Percentiles rank a stretch among this genome's conserved stretches.
Conservation (phyloP, 2,888 invertebrate genomes). For the Lampropteryx suffumata region DNA sequence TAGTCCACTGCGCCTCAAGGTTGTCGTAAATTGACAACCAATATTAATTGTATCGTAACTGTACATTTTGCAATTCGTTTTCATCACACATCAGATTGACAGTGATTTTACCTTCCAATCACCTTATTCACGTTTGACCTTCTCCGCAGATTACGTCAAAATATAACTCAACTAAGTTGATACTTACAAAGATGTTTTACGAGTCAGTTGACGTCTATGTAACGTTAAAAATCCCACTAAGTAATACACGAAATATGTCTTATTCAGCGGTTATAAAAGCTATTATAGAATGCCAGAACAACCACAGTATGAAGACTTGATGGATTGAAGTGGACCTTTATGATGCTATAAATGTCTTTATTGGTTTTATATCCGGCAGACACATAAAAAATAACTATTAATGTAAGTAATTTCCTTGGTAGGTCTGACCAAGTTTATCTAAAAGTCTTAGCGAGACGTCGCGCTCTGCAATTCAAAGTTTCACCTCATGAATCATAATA, state of each 20-base stretch:
- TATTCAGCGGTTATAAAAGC: constrained; percentile 14
- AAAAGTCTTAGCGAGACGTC: no score
- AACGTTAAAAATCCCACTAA: constrained; percentile 3
- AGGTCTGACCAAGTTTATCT: not conserved
- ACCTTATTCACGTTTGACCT: not conserved
- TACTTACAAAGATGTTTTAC: constrained; percentile 11
- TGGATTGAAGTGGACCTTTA: constrained; percentile 24
- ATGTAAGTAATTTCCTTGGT: constrained; percentile 11
- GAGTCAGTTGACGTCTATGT: constrained; percentile 2
- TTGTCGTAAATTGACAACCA: no score
- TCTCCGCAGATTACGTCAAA: not conserved
- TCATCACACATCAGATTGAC: no score
- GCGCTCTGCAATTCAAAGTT: no score
- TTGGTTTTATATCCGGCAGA: constrained; percentile 23
- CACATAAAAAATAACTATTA: constrained; percentile 23
- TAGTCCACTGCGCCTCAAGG: no score
- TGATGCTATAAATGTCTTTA: constrained; percentile 21
- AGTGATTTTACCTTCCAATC: no score
- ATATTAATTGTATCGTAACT: no score
- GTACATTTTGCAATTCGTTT: no score
- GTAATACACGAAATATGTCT: constrained; percentile 6
- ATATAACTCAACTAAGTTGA: not conserved
- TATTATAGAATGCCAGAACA: constrained; percentile 9
- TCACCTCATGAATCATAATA: no score
- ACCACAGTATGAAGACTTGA: constrained; percentile 18